Base-by-base conservation (phyloP, 2,888 invertebrate species). In the Trissolcus brochymenae region DNA sequence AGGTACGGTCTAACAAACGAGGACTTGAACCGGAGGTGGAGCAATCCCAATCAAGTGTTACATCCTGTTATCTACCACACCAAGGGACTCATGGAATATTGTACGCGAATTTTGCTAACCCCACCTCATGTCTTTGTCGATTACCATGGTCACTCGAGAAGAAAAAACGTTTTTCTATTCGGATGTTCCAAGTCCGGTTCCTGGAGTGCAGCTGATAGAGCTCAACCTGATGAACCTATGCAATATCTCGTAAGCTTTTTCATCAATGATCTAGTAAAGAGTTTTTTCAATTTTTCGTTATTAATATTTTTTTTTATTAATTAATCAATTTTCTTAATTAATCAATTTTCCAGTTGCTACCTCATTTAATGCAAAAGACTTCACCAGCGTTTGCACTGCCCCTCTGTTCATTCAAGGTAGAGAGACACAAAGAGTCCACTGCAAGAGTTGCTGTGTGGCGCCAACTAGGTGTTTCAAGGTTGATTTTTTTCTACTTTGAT, bases 361-460 rank as follows among this genome's bases (percentile, higher is more conserved):
- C 95, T 57, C 92, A 93, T 64, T 90, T 94, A 76, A 92, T 95
- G 91, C 92, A 94, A 84, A 91, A 92, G 80, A 90, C 92, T 83
- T 93, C 94, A 17, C 93, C 94, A 41, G 93, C 94, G 41, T 95
- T 95, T 89, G 92, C 93, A 25, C 90, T 94, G 79, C 91, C 92
- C 51, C 93, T 94, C 84, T 95, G 95, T 89, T 94, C 93, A 77
- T 96, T 94, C 90, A 91, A 93, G 75, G 93, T 96, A 78, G 94
- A 95, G 86, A 91, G 94, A 60, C 92, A 93, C 81, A 92, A 95
- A 78, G 96, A 96, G 90, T 92, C 95, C 76, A 96, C 96, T 1
- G 96, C 95, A 4, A 91, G 96, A 55, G 95, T 96, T 79, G 94
- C 95, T 0, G 93, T 95, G 68, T 96, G 96, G 96, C 90, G 96